A percentile compares a stretch with the other conserved stretches of the same genome.
These are phyloP conservation scores for Rhea americana DNA, from an alignment of 2,113 vertebrate genomes.

Conservation along the genomic window DNA sequence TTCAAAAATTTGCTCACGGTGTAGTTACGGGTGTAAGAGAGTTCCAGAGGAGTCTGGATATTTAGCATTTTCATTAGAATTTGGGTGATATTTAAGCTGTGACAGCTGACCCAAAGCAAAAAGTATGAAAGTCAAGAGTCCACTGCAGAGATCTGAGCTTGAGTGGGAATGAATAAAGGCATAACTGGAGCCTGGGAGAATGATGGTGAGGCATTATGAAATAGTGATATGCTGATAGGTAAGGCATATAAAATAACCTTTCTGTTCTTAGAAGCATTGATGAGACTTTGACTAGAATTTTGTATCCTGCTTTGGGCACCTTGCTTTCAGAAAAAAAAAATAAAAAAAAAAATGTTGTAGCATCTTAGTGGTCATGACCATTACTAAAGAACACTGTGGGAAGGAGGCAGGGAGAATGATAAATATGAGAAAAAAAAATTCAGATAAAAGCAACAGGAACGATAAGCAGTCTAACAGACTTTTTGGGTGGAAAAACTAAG, in stretches of 20 bases:
- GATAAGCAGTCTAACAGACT: background rate
- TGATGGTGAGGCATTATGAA: background rate
- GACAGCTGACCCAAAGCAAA: background rate
- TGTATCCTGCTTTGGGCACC: background rate
- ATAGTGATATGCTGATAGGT: background rate
- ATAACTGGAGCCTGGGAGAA: background rate
- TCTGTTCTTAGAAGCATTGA: background rate
- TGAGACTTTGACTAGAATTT: background rate
- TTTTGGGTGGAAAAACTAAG: background rate
- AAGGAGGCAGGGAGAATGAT: no score
- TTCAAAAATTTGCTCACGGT: background rate
- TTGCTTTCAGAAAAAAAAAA: background rate
- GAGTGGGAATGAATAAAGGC: background rate
- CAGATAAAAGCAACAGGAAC: background rate
- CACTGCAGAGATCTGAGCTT: background rate
- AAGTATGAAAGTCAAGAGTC: background rate
- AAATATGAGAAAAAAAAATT: no score
- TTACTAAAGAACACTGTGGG: no score
- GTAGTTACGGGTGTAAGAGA: background rate
- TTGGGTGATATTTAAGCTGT: background rate
- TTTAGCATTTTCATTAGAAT: background rate
- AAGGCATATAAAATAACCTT: background rate
- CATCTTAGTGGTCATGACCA: no score
- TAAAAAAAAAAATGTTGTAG: background rate
- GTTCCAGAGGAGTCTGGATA: background rate